Evolutionary conservation across 2,113 vertebrate genomes (phyloP).

Genomic region (Tychaedon coryphoeus): DNA sequence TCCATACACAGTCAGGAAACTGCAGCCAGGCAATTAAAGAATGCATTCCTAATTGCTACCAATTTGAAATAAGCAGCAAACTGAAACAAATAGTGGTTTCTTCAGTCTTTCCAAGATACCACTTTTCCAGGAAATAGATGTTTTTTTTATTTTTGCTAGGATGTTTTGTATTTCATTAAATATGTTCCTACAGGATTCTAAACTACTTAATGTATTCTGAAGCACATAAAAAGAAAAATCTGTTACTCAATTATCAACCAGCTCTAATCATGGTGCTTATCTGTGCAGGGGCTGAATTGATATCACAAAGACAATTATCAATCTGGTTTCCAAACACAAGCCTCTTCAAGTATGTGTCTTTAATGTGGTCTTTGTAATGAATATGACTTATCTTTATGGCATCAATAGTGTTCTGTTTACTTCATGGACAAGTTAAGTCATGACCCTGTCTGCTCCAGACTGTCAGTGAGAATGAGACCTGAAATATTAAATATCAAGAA

Average conservation of each 20-base stretch:
- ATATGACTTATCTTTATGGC: conserved; percentile 45
- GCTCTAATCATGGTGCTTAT: background rate
- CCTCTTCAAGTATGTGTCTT: background rate
- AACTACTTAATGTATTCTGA: background rate
- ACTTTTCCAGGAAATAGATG: background rate
- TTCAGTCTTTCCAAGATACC: background rate
- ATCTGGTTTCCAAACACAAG: background rate
- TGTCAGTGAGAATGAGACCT: conserved; percentile 15
- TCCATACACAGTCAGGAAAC: background rate
- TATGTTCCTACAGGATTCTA: background rate
- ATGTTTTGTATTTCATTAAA: background rate
- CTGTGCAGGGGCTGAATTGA: background rate
- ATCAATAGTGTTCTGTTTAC: background rate
- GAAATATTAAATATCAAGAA: conserved; percentile 51
- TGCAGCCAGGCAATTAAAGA: background rate
- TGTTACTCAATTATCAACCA: background rate
- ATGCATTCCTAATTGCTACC: background rate
- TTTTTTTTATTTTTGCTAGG: background rate
- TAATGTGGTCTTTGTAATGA: conserved; percentile 41
- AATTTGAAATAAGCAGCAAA: background rate
- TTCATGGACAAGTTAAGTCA: conserved; percentile 27
- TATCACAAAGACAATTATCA: background rate
- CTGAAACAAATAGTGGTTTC: background rate
- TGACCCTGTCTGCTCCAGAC: conserved; percentile 11
- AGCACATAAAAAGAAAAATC: background rate